Conservation (phyloP, 2,113 vertebrate species). For the Thalassarche chlororhynchos region DNA sequence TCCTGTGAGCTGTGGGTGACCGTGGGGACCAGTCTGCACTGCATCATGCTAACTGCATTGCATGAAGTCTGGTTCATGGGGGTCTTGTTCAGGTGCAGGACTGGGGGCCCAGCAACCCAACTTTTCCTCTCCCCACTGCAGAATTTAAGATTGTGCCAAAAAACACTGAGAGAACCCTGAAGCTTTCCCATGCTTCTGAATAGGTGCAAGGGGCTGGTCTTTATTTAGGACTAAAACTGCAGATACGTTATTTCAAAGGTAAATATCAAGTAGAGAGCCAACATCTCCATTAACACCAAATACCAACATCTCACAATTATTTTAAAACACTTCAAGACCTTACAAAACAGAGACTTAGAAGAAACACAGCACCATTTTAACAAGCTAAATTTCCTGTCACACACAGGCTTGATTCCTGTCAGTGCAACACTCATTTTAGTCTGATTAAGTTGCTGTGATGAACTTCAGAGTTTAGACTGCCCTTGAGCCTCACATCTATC, state of each 20-base stretch:
- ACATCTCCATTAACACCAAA: not conserved
- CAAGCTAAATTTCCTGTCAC: conserved; percentile 52
- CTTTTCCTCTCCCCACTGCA: not conserved
- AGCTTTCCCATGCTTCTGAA: not conserved
- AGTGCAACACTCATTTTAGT: conserved; percentile 44
- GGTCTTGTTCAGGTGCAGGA: not conserved
- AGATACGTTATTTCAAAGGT: not conserved
- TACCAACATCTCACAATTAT: not conserved
- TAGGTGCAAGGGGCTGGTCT: not conserved
- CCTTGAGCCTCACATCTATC: conserved; percentile 74
- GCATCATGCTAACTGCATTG: rapidly evolving
- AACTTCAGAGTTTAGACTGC: conserved; percentile 77
- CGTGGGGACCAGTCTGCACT: not conserved
- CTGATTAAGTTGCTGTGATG: conserved; percentile 79
- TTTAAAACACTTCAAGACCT: not conserved
- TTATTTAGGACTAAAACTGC: not conserved
- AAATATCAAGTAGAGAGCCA: not conserved
- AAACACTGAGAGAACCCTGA: not conserved
- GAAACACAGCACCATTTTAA: conserved; percentile 27
- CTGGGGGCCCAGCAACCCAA: not conserved
- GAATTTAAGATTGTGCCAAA: not conserved
- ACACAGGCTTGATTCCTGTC: conserved; percentile 33
- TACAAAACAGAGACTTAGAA: not conserved
- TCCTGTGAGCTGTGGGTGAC: not conserved
- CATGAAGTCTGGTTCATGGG: not conserved